phyloP scores from a whole-genome alignment of 1,140 invertebrate genomes.

The Sarcophaga peregrina region DNA sequence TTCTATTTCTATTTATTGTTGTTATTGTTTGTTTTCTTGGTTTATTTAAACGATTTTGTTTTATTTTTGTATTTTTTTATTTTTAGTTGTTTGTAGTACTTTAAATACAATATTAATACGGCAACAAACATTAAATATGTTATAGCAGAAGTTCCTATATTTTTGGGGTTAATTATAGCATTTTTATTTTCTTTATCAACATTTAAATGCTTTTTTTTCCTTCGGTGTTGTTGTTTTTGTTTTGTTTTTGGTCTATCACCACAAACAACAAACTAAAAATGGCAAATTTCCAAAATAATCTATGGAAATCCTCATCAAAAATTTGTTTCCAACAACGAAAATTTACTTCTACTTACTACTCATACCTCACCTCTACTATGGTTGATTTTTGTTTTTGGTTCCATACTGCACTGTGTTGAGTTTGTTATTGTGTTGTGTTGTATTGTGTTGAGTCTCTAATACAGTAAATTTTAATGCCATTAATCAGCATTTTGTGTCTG shows the following conservation, averaged over 20 bases:
- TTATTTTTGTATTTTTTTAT: too few species aligned
- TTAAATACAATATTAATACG: background rate
- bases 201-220: background rate
- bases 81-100: too few species aligned
- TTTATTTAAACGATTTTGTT: too few species aligned
- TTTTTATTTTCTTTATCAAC: conserved; percentile 17
- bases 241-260: background rate
- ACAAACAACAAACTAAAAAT: conserved; percentile 4
- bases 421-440: background rate
- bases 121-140: background rate
- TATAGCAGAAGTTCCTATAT: background rate
- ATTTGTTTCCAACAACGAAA: background rate
- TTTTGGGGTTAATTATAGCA: conserved; percentile 22
- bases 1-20: too few species aligned
- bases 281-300: conserved; percentile 15
- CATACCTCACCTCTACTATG: too few species aligned
- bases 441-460: background rate
- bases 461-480: background rate
- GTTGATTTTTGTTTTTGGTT: background rate
- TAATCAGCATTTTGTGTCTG: conserved; percentile 12
- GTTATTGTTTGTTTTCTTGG: too few species aligned
- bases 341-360: background rate
- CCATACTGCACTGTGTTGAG: background rate
- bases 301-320: conserved; percentile 11
- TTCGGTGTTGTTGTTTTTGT: background rate